A percentile compares a stretch with the other conserved stretches of the same genome.
Conservation (phyloP, 2,797 vertebrate genomes). For the Coendou prehensilis region DNA sequence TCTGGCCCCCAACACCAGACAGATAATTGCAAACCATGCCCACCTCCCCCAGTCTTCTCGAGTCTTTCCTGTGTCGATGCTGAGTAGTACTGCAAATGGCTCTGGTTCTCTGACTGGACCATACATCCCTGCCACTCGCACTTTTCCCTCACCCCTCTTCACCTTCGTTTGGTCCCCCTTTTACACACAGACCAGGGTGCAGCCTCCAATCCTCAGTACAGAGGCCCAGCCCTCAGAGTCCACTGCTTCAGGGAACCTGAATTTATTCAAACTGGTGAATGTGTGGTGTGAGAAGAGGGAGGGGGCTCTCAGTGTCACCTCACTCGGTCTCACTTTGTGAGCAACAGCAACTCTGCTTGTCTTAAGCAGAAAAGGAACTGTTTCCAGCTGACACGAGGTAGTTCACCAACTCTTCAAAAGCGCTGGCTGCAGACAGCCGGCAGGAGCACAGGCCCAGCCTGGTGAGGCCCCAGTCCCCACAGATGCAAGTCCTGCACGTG, state of each 20-base stretch:
- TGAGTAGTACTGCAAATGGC: no score
- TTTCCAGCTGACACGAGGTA: background rate
- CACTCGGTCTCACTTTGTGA: background rate
- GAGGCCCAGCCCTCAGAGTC: background rate
- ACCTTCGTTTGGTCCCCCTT: background rate
- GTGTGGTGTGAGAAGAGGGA: no score
- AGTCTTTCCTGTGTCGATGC: no score
- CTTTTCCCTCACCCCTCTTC: background rate
- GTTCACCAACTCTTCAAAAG: no score
- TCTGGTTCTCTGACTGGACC: background rate
- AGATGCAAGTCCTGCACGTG: no score
- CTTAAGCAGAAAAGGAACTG: background rate
- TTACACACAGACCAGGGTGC: background rate
- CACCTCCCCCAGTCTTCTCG: background rate
- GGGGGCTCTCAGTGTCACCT: background rate
- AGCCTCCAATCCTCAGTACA: background rate
- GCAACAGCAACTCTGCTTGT: background rate
- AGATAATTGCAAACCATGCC: no score
- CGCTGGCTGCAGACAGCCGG: background rate
- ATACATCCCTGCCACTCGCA: background rate
- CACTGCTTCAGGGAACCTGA: background rate
- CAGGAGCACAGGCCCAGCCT: fast-evolving
- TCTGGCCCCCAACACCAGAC: background rate
- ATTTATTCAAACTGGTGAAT: background rate
- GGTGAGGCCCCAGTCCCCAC: fast-evolving